These are phyloP conservation scores for Pelochelys cantorii DNA, from an alignment of 2,797 vertebrate genomes.

Conservation along the genomic window DNA sequence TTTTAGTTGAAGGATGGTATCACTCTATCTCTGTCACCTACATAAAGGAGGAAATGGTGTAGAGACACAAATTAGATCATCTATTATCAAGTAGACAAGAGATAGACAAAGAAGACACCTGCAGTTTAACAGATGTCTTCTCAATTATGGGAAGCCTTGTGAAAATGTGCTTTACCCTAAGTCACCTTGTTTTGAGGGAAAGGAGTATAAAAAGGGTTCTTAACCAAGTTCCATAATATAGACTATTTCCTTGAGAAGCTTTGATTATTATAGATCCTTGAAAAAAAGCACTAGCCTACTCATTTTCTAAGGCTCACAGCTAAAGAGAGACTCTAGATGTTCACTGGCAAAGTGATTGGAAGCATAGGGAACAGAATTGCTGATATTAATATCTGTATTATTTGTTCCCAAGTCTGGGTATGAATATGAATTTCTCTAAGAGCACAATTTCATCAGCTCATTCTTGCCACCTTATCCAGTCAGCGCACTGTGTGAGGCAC, in stretches of 20 bases:
- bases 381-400: slow-evolving; percentile 73
- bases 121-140: slow-evolving; percentile 84
- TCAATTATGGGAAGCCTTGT: slow-evolving; percentile 80
- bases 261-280: slow-evolving; percentile 41
- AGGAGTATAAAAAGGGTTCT: not conserved
- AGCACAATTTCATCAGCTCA: slow-evolving; percentile 66
- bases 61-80: slow-evolving; percentile 80
- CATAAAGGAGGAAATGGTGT: slow-evolving; percentile 76
- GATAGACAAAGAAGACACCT: slow-evolving; percentile 80
- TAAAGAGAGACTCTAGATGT: slow-evolving; percentile 72
- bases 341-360: slow-evolving; percentile 62
- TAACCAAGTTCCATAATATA: slow-evolving; percentile 31
- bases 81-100: slow-evolving; percentile 80
- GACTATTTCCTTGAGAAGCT: slow-evolving; percentile 28
- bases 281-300: slow-evolving; percentile 64
- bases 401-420: slow-evolving; percentile 73
- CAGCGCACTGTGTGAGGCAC: slow-evolving; percentile 15
- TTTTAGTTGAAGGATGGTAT: slow-evolving; percentile 70
- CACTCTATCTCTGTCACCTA: slow-evolving; percentile 78
- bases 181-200: not conserved
- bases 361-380: slow-evolving; percentile 63
- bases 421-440: slow-evolving; percentile 70
- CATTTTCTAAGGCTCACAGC: slow-evolving; percentile 62
- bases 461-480: slow-evolving; percentile 71
- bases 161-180: slow-evolving; percentile 53